A percentile compares a stretch with the other conserved stretches of the same genome.
Conservation (phyloP, 2,797 vertebrate genomes). For the Synaphobranchus kaupii region DNA sequence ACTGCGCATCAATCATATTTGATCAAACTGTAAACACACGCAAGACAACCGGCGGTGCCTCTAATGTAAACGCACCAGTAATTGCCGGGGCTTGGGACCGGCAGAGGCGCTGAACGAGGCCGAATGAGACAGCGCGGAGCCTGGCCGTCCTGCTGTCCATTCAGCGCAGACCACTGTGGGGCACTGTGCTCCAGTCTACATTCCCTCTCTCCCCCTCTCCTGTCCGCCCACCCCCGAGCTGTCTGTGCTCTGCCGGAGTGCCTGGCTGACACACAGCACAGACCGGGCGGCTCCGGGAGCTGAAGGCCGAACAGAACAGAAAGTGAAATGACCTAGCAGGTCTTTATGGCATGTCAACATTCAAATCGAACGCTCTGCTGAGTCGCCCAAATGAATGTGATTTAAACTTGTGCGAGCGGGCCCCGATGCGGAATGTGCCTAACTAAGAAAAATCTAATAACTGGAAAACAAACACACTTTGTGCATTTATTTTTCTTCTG, state of each 20-base stretch:
- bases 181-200: constrained; percentile 83
- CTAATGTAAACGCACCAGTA: constrained; percentile 76
- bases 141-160: neutral
- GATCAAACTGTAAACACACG: constrained; percentile 89
- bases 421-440: constrained; percentile 39
- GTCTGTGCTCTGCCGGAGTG: constrained; percentile 9
- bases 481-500: constrained; percentile 7
- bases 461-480: constrained; percentile 34
- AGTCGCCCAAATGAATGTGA: constrained; percentile 26
- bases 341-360: constrained; percentile 20
- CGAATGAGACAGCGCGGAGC: constrained; percentile 50
- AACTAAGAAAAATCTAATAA: constrained; percentile 35
- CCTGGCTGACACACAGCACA: constrained; percentile 2
- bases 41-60: constrained; percentile 59
- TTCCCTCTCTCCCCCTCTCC: neutral
- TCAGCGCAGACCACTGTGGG: constrained; percentile 78
- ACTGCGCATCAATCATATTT: constrained; percentile 92
- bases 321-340: constrained; percentile 32
- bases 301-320: neutral
- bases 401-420: constrained; percentile 30
- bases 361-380: constrained; percentile 15
- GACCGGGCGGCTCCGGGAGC: neutral
- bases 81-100: constrained; percentile 74
- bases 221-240: neutral
- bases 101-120: constrained; percentile 40